Conservation (phyloP, 1,140 invertebrate species). For the Steinernema khuongi region DNA sequence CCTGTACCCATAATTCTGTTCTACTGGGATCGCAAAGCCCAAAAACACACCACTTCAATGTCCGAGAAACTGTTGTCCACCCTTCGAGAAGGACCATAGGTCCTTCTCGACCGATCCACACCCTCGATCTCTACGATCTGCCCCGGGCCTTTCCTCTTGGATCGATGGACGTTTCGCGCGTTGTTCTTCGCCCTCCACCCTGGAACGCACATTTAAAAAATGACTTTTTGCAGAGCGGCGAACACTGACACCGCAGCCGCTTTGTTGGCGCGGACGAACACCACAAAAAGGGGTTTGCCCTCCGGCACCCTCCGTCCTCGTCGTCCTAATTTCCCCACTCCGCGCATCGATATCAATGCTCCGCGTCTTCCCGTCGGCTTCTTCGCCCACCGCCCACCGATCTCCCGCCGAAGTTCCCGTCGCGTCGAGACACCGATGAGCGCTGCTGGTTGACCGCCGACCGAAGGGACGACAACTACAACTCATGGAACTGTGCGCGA, state of each 20-base stretch:
- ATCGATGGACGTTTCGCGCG: neutral
- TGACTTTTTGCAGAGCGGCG: neutral
- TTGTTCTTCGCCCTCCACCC: neutral
- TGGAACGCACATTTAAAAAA: neutral
- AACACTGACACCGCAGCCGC: neutral
- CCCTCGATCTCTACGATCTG: neutral
- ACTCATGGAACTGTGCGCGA: neutral
- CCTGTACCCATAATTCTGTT: too few relatives aligned
- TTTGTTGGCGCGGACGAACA: too few relatives aligned
- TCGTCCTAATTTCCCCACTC: conserved; percentile 11
- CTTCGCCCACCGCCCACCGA: neutral
- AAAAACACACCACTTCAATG: too few relatives aligned
- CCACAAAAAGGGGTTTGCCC: neutral
- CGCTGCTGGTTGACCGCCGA: neutral
- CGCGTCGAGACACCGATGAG: neutral
- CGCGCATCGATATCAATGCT: conserved; percentile 16
- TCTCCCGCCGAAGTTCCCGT: neutral
- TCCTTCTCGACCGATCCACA: too few relatives aligned
- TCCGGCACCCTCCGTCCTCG: neutral
- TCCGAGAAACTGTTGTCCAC: too few relatives aligned
- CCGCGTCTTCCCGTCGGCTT: neutral
- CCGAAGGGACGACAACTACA: neutral
- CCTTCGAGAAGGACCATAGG: too few relatives aligned
- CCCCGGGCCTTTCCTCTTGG: neutral
- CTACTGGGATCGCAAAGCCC: too few relatives aligned